phyloP scores from a whole-genome alignment of 2,888 invertebrate genomes.

The Troilus luridus region DNA sequence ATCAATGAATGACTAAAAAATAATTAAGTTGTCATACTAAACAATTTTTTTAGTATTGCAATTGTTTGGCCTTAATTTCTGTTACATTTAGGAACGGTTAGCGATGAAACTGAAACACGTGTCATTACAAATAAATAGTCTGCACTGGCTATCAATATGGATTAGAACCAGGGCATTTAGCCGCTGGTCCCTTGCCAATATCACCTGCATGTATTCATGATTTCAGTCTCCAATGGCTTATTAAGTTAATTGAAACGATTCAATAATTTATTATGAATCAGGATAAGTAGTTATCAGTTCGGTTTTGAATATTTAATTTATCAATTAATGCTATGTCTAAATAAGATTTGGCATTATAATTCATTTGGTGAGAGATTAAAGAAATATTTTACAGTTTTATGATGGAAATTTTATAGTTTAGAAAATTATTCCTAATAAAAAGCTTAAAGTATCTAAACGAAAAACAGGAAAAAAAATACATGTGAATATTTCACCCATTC shows the following conservation, averaged over 20 bases:
- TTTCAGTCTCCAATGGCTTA: background rate
- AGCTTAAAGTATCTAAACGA: too few species aligned
- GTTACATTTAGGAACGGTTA: background rate
- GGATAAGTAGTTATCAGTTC: background rate
- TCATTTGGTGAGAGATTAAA: too few species aligned
- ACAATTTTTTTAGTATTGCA: too few species aligned
- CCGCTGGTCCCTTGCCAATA: background rate
- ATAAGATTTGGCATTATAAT: background rate
- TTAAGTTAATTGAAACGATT: background rate
- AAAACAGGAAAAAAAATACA: too few species aligned
- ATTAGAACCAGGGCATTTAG: background rate
- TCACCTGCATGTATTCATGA: conserved; percentile 5
- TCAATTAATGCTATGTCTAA: background rate
- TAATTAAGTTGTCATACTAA: too few species aligned
- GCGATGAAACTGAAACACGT: background rate
- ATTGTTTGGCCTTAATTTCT: too few species aligned
- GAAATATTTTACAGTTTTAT: too few species aligned
- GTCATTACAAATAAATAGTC: conserved; percentile 11
- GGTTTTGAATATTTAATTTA: background rate
- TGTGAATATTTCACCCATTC: too few species aligned
- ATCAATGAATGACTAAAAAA: too few species aligned
- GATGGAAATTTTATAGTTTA: too few species aligned
- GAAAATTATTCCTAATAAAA: too few species aligned
- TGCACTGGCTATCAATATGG: background rate
- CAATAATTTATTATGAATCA: conserved; percentile 2